Percentiles rank a stretch among this genome's conserved stretches.
Conservation (phyloP, 1,140 invertebrate genomes). For the Conus ventricosus region DNA sequence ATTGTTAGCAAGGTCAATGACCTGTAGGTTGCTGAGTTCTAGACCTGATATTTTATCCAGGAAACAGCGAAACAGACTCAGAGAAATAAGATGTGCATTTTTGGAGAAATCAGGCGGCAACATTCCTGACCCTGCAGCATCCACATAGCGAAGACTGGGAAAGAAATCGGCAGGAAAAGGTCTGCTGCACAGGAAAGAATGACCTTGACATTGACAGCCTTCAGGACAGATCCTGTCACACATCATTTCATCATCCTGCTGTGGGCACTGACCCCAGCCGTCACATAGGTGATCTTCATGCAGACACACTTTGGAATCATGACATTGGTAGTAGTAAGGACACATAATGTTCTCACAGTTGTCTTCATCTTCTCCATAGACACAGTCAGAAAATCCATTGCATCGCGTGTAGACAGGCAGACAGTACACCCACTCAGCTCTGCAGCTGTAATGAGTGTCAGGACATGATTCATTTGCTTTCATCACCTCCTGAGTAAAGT, state of each 20-base stretch:
- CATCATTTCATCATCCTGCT: slow-evolving; percentile 38
- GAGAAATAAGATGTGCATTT: no score
- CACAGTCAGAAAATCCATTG: not conserved
- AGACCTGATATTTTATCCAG: no score
- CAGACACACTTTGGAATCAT: not conserved
- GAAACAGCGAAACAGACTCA: no score
- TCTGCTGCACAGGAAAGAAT: no score
- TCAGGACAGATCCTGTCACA: slow-evolving; percentile 1
- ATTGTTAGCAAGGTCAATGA: no score
- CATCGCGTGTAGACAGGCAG: not conserved
- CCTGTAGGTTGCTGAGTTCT: no score
- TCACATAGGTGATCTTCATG: slow-evolving; percentile 32
- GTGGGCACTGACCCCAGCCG: slow-evolving; percentile 35
- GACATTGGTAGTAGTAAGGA: not conserved
- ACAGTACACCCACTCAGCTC: not conserved
- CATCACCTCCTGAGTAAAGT: not conserved
- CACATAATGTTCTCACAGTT: not conserved
- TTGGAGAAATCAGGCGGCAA: no score
- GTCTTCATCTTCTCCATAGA: not conserved
- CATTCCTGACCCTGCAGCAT: no score
- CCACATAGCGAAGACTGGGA: no score
- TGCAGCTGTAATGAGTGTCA: not conserved
- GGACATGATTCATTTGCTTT: not conserved
- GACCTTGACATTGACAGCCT: no score
- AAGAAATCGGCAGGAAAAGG: no score